phyloP scores from a whole-genome alignment of 2,797 vertebrate genomes.

The Melopsittacus undulatus region DNA sequence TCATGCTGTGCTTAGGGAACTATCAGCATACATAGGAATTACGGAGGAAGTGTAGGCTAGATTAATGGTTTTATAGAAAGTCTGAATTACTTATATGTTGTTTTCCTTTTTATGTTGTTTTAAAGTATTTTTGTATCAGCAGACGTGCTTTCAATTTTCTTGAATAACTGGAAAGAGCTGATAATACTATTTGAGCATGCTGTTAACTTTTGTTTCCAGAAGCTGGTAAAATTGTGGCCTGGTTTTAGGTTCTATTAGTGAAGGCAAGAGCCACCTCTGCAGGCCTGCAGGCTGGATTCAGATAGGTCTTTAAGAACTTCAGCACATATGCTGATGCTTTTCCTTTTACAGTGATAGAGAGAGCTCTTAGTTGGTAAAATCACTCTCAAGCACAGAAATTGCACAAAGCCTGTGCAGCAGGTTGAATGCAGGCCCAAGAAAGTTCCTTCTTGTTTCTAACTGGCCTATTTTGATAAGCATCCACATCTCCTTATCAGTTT shows the following conservation, averaged over 20 bases:
- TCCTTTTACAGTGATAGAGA: neutral
- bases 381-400: neutral
- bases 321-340: neutral
- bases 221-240: neutral
- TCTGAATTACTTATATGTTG: neutral
- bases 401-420: neutral
- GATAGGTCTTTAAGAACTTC: neutral
- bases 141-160: neutral
- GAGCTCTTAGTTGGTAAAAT: neutral
- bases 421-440: neutral
- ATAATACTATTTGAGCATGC: neutral
- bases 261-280: neutral
- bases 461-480: neutral
- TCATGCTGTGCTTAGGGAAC: neutral
- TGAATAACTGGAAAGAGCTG: neutral
- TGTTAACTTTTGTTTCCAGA: neutral
- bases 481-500: neutral
- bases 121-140: neutral
- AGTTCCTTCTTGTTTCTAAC: neutral
- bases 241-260: neutral
- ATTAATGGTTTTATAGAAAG: neutral
- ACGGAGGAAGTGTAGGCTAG: neutral
- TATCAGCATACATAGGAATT: neutral
- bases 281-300: neutral
- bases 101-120: neutral